A percentile compares a stretch with the other conserved stretches of the same genome.
Conservation (phyloP, 2,113 vertebrate genomes). For the Columba livia region DNA sequence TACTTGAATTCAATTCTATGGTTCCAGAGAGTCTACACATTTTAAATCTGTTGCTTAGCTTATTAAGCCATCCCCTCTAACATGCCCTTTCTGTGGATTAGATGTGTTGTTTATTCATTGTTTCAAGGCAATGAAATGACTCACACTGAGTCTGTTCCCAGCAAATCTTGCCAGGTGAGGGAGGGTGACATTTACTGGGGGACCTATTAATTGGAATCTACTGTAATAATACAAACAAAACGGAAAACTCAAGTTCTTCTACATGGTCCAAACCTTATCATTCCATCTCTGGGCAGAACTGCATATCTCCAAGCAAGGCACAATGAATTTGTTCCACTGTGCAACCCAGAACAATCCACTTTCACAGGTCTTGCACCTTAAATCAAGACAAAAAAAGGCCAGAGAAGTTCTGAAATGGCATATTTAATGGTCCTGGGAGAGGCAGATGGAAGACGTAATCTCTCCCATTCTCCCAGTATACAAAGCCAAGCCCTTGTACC, state of each 20-base stretch:
- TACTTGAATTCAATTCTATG: background rate
- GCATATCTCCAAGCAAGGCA: background rate
- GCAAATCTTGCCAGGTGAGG: slow-evolving; percentile 53
- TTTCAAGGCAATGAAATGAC: slow-evolving; percentile 45
- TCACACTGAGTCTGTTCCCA: slow-evolving; percentile 26
- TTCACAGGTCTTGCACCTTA: background rate
- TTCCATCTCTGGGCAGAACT: slow-evolving; percentile 1
- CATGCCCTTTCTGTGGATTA: slow-evolving; percentile 61
- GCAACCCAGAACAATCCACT: slow-evolving; percentile 22
- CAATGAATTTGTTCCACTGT: slow-evolving; percentile 37
- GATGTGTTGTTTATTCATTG: slow-evolving; percentile 40
- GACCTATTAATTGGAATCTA: background rate
- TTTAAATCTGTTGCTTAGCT: background rate
- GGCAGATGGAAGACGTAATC: background rate
- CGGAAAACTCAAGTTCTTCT: background rate
- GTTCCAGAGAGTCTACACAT: background rate
- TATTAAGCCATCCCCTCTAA: background rate
- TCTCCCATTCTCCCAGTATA: background rate
- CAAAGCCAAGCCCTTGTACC: background rate
- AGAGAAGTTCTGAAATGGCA: background rate
- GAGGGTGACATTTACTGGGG: slow-evolving; percentile 36
- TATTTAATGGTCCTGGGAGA: background rate
- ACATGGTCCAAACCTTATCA: background rate
- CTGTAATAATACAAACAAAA: background rate
- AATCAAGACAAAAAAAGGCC: background rate